These are phyloP conservation scores for Chrysogorgia sp. DNA, from an alignment of 92 coral and sea anemone species.

Conservation along the genomic window DNA sequence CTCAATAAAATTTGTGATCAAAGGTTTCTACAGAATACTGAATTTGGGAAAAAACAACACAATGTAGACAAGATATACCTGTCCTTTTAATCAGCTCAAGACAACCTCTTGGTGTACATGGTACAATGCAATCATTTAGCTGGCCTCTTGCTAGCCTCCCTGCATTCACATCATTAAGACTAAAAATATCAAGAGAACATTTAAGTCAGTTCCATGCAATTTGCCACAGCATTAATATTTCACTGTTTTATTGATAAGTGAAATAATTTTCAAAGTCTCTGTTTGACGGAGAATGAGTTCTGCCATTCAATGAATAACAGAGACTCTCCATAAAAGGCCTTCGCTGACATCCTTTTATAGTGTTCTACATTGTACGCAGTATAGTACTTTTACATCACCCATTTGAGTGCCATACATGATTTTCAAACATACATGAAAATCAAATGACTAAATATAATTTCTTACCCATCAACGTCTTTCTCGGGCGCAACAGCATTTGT, in stretches of 20 bases:
- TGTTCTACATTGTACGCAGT: no score
- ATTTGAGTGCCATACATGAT: no score
- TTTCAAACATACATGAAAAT: no score
- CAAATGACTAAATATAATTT: no score
- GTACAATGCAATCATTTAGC: conserved; percentile 84
- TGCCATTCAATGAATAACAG: no score
- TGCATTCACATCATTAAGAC: conserved; percentile 94
- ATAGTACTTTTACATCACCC: no score
- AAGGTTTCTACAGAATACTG: neutral
- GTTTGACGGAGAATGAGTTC: no score
- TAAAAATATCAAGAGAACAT: conserved; percentile 25
- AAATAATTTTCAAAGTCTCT: no score
- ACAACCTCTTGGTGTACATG: conserved; percentile 97
- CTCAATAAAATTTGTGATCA: neutral
- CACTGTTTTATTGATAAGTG: no score
- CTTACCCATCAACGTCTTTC: conserved; percentile 99
- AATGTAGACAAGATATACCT: conserved; percentile 52
- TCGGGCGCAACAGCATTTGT: conserved; percentile 98
- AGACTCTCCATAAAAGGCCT: no score
- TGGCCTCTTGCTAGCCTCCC: conserved; percentile 96
- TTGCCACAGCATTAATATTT: neutral
- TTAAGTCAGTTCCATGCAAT: neutral
- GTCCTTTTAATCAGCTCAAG: conserved; percentile 90
- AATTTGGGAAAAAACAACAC: neutral
- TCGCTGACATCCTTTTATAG: no score